Percentiles rank a stretch among this genome's conserved stretches.
Evolutionary conservation across 2,888 invertebrate genomes (phyloP).

Genomic region (Amblyjoppa proteus): DNA sequence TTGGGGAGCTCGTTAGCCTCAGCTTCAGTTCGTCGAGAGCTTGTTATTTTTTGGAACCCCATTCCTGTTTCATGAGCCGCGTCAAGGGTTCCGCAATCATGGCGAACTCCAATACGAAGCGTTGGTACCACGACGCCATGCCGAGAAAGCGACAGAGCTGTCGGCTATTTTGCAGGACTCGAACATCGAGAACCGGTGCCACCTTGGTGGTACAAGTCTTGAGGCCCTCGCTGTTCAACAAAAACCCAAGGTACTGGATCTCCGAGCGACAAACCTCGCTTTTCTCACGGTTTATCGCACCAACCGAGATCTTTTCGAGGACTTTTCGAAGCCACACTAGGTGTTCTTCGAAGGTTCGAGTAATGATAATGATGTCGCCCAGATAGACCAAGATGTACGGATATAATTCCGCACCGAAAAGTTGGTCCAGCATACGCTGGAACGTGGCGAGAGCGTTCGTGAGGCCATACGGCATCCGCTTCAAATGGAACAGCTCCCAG

Average conservation of each 20-base stretch:
- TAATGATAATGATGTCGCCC: slow-evolving; percentile 4
- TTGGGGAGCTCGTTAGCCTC: neutral
- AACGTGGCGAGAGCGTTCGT: slow-evolving; percentile 69
- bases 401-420: slow-evolving; percentile 65
- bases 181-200: slow-evolving; percentile 60
- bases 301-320: slow-evolving; percentile 32
- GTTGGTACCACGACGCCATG: slow-evolving; percentile 49
- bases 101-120: slow-evolving; percentile 10
- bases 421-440: slow-evolving; percentile 62
- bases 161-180: slow-evolving; percentile 63
- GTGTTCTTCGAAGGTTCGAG: slow-evolving; percentile 52
- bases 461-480: slow-evolving; percentile 75
- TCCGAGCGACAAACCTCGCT: slow-evolving; percentile 45
- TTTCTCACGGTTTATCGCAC: slow-evolving; percentile 46
- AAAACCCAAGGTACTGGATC: slow-evolving; percentile 44
- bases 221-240: slow-evolving; percentile 69
- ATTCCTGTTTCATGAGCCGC: neutral
- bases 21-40: neutral
- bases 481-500: slow-evolving; percentile 75
- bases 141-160: slow-evolving; percentile 72
- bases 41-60: neutral
- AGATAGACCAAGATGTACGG: slow-evolving; percentile 47
- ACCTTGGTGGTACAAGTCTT: slow-evolving; percentile 60
- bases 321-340: slow-evolving; percentile 26
- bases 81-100: neutral